Percentiles rank a stretch among this genome's conserved stretches.
phyloP scores from a whole-genome alignment of 2,797 vertebrate species.

The Danio choprae region DNA sequence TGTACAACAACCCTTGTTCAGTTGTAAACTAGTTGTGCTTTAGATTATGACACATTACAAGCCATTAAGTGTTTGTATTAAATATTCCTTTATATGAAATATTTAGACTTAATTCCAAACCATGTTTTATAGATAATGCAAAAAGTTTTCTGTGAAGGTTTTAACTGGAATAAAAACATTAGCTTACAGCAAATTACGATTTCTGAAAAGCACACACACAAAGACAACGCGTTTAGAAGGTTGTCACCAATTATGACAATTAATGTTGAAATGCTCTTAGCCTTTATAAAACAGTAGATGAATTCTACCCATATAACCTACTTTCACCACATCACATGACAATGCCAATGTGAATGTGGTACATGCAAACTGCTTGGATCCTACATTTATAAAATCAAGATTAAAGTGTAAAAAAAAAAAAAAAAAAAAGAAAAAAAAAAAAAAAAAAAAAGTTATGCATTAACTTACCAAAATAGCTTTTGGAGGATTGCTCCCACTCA shows the following conservation, averaged over 20 bases:
- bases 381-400: background rate
- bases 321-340: background rate
- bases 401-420: background rate
- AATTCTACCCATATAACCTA: background rate
- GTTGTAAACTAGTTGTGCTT: background rate
- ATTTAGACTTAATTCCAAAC: no score
- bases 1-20: background rate
- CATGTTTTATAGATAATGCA: no score
- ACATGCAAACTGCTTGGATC: background rate
- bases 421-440: background rate
- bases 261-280: no score
- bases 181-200: no score
- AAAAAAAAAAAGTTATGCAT: background rate
- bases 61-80: background rate
- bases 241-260: no score
- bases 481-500: conserved; percentile 86
- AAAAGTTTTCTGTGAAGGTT: no score
- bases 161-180: no score
- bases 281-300: background rate
- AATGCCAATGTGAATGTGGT: no score
- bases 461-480: conserved; percentile 85
- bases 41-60: background rate
- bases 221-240: no score
- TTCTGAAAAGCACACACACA: no score
- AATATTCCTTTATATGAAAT: no score